These are phyloP conservation scores for Eupithecia pulchellata DNA, from an alignment of 2,888 invertebrate genomes.

Conservation along the genomic window DNA sequence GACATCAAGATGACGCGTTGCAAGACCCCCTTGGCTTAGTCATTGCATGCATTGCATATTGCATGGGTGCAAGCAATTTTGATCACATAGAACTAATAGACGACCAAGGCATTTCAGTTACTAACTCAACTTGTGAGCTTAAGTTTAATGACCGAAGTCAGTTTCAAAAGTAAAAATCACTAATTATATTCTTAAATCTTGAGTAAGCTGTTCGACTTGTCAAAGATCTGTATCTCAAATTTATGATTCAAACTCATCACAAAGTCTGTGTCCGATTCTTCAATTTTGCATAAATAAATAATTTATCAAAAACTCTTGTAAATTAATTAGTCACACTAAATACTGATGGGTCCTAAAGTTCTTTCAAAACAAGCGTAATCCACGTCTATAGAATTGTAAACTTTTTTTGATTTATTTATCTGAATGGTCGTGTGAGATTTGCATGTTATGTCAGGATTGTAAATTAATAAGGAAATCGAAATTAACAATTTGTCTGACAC, in stretches of 20 bases:
- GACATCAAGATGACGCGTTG: not conserved
- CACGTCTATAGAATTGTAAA: conserved; percentile 20
- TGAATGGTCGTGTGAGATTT: conserved; percentile 24
- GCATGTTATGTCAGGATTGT: conserved; percentile 30
- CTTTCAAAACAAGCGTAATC: conserved; percentile 34
- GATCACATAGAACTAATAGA: not conserved
- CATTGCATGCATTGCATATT: not conserved
- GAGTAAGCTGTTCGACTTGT: conserved; percentile 1
- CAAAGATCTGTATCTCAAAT: conserved; percentile 12
- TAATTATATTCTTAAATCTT: not conserved
- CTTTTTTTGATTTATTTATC: conserved; percentile 33
- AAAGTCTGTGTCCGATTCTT: conserved; percentile 12
- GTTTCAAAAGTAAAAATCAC: conserved; percentile 2
- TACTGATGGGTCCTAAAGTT: conserved; percentile 20
- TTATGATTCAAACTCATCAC: conserved; percentile 9
- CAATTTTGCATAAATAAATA: conserved; percentile 32
- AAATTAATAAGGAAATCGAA: conserved; percentile 38
- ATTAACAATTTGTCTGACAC: conserved; percentile 31
- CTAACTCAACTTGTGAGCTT: not conserved
- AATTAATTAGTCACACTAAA: conserved; percentile 42
- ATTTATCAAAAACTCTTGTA: conserved; percentile 28
- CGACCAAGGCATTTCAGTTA: not conserved
- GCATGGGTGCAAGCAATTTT: not conserved
- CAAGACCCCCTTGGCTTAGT: not conserved
- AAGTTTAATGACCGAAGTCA: not conserved